A percentile compares a stretch with the other conserved stretches of the same genome.
Evolutionary conservation across 2,797 vertebrate species (phyloP).

Genomic region (Synaphobranchus kaupii): DNA sequence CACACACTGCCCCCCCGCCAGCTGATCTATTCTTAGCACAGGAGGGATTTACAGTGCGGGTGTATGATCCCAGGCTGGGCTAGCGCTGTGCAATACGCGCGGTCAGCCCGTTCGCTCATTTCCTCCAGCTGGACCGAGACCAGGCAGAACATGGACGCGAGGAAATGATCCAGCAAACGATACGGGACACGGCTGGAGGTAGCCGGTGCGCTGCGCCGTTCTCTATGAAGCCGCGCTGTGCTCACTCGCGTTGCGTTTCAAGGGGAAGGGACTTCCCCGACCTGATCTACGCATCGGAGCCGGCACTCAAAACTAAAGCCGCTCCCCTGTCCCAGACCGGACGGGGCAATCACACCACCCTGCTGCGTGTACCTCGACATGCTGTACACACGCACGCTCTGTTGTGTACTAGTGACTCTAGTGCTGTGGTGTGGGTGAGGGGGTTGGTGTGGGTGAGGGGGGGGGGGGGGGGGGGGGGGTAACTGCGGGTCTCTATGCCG

Average conservation of each 20-base stretch:
- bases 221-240: neutral
- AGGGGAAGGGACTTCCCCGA: neutral
- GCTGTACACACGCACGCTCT: neutral
- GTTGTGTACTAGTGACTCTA: too few relatives aligned
- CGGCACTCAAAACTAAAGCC: neutral
- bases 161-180: neutral
- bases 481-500: too few relatives aligned
- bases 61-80: slow-evolving; percentile 26
- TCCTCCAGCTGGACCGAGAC: neutral
- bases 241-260: neutral
- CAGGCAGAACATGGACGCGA: neutral
- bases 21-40: slow-evolving; percentile 41
- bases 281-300: neutral
- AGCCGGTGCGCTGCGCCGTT: neutral
- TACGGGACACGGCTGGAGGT: neutral
- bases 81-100: slow-evolving; percentile 1
- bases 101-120: slow-evolving; percentile 16
- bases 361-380: neutral
- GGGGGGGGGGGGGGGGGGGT: neutral
- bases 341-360: neutral
- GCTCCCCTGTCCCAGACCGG: neutral
- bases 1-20: neutral
- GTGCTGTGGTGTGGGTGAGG: neutral
- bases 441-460: neutral
- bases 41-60: slow-evolving; percentile 26